A percentile compares a stretch with the other conserved stretches of the same genome.
These are phyloP conservation scores for Percopsis transmontana DNA, from an alignment of 2,113 vertebrate genomes.

Conservation along the genomic window DNA sequence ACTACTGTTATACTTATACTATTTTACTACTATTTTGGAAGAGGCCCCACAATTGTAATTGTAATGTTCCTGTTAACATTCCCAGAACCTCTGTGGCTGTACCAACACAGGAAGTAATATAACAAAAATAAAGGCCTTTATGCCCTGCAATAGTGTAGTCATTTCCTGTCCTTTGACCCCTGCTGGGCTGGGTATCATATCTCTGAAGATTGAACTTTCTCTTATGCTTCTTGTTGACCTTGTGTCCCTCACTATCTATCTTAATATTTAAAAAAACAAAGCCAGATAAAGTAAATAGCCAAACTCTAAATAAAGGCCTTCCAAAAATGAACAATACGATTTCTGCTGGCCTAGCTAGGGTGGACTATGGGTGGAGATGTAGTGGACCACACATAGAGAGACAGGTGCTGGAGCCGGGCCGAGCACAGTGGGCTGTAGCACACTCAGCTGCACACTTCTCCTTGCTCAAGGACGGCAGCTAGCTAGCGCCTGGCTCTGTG, in stretches of 20 bases:
- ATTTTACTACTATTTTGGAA: too few species aligned
- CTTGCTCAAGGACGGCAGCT: not conserved
- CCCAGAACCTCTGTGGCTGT: too few species aligned
- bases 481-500: not conserved
- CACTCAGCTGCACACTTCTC: slow-evolving; percentile 12
- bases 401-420: slow-evolving; percentile 12
- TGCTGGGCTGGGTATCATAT: too few species aligned
- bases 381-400: not conserved
- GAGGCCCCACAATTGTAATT: too few species aligned
- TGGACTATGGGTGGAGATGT: not conserved
- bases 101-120: too few species aligned
- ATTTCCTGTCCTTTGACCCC: too few species aligned
- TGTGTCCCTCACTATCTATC: not conserved
- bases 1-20: too few species aligned
- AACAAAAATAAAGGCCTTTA: too few species aligned
- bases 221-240: too few species aligned
- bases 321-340: not conserved
- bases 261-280: not conserved
- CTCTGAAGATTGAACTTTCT: too few species aligned
- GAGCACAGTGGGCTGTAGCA: not conserved
- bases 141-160: too few species aligned
- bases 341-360: not conserved
- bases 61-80: too few species aligned
- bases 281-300: not conserved
- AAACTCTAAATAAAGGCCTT: not conserved